Conservation (phyloP, 2,113 vertebrate genomes). For the Ibidorhyncha struthersii region DNA sequence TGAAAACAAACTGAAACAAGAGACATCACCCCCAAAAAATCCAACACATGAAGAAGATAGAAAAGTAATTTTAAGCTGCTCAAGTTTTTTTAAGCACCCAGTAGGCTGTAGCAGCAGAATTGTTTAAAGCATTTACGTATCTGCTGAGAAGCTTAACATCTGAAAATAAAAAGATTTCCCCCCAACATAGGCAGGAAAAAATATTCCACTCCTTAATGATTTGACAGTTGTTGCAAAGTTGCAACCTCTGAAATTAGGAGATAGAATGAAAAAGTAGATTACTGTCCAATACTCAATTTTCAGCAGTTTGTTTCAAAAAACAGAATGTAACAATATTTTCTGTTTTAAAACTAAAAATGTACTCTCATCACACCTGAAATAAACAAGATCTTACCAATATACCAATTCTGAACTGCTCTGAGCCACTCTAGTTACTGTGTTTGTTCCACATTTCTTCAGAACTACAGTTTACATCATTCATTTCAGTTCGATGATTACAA, state of each 20-base stretch:
- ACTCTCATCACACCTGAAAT: neutral
- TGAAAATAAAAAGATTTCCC: neutral
- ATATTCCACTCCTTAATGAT: neutral
- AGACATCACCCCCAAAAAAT: neutral
- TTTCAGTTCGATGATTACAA: neutral
- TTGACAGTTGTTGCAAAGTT: neutral
- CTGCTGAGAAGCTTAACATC: neutral
- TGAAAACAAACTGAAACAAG: neutral
- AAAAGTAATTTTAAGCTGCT: neutral
- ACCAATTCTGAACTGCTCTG: neutral
- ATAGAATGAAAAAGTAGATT: neutral
- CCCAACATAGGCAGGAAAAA: neutral
- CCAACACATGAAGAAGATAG: neutral
- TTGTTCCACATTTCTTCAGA: neutral
- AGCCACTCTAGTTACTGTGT: neutral
- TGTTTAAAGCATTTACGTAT: neutral
- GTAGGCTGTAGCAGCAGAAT: neutral
- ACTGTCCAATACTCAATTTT: neutral
- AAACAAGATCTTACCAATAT: neutral
- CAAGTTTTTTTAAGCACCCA: neutral
- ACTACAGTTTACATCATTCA: neutral
- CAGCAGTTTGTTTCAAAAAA: neutral
- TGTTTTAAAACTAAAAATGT: neutral
- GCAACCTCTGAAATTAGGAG: neutral
- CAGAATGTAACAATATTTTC: fast-evolving